These are phyloP conservation scores for Sturnus vulgaris DNA, from an alignment of 2,113 vertebrate species.

Conservation along the genomic window DNA sequence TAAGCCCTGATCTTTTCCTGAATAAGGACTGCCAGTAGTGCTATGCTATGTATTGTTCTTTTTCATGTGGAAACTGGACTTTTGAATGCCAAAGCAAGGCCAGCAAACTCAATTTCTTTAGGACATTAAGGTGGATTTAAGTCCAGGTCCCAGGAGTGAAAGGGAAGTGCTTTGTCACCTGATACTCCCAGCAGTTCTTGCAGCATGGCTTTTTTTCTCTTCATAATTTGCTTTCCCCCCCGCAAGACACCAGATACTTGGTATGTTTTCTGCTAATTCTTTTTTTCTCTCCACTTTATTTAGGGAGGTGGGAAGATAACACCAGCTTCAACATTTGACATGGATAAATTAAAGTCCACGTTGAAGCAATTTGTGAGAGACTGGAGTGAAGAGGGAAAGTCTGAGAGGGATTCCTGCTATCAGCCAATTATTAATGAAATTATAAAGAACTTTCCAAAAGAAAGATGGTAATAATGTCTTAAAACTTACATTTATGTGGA, in stretches of 20 bases:
- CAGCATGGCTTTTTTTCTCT: neutral
- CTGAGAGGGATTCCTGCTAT: constrained; percentile 93
- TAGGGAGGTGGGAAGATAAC: constrained; percentile 80
- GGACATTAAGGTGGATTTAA: neutral
- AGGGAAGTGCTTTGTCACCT: neutral
- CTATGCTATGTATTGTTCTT: neutral
- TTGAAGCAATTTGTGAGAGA: constrained; percentile 98
- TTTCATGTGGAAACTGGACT: neutral
- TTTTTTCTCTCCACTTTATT: constrained; percentile 25
- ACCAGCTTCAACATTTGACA: constrained; percentile 95
- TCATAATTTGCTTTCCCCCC: neutral
- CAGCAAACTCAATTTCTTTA: neutral
- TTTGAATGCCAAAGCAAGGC: neutral
- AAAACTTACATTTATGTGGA: neutral
- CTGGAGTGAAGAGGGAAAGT: constrained; percentile 91
- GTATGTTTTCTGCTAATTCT: neutral
- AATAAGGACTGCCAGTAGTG: neutral
- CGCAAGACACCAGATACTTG: neutral
- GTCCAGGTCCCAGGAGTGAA: neutral
- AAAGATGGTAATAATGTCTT: constrained; percentile 83
- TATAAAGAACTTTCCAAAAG: constrained; percentile 88
- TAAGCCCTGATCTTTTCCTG: neutral
- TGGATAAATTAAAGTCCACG: constrained; percentile 99
- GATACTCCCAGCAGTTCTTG: neutral
- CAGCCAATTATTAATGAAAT: constrained; percentile 92